Base-by-base conservation (phyloP, 1,140 invertebrate genomes). In the Nephotettix cincticeps region DNA sequence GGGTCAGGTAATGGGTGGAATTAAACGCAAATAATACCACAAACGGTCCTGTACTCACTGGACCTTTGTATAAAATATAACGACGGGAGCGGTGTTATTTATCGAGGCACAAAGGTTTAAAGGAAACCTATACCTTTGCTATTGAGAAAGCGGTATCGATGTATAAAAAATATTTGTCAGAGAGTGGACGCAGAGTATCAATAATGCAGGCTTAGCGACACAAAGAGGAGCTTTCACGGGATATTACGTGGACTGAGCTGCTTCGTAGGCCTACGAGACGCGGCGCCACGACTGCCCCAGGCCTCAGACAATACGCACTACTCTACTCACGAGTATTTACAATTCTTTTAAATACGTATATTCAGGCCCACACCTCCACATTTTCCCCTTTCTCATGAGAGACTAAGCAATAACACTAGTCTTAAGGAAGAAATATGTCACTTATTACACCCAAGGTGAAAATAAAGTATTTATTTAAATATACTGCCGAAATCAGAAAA, bases 111-210 rank as follows among this genome's bases (percentile, higher is more conserved):
- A 61, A 61, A 61, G 56, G 56, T 29, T 61, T 61, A 61, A 61
- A 28, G 56, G 56, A 61, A 61, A 27, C 27, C 56, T 61, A 61
- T 61, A 61, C 56, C 56, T 61, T 61, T 61, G 56, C 23, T 61
- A 61, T 61, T 61, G 56, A 61, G 56, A 61, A 61, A 61, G 56
- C 56, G 56, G 56, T 61, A 61, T 61, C 56, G 56, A 61, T 61
- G 56, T 61, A 61, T 61, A 61, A 61, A 61, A 61, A 61, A 61
- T 61, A 61, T 61, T 61, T 61, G 56, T 61, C 56, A 61, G 56
- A 21, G 47, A 51, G 23, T 61, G 23, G 56, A 25, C 27, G 56
- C 13, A 27, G 4, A 4, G 23, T 61, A 61, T 61, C 56, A 61
- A 61, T 61, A 61, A 61, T 61, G 56, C 25, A 61, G 23, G 56